phyloP scores from a whole-genome alignment of 1,140 invertebrate species.

The Zaprionus davidi region DNA sequence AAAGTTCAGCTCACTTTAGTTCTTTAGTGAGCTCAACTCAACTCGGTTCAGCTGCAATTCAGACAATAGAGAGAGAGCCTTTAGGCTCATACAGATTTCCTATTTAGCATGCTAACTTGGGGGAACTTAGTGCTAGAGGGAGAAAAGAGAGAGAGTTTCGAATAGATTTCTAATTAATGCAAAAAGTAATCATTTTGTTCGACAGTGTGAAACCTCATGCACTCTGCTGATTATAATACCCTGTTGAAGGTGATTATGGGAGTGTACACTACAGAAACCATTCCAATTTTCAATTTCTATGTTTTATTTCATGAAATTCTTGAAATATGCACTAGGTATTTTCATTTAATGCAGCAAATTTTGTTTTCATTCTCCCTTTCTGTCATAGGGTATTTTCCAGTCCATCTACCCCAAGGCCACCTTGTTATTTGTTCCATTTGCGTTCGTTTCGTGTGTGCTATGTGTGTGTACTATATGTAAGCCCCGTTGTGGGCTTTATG shows the following conservation, averaged over 20 bases:
- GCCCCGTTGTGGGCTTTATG: conserved; percentile 57
- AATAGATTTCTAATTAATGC: conserved; percentile 78
- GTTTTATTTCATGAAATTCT: neutral
- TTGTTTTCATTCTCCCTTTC: neutral
- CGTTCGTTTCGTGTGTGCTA: conserved; percentile 1
- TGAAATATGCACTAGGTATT: neutral
- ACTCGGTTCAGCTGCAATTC: neutral
- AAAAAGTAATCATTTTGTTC: conserved; percentile 40
- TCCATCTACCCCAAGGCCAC: neutral
- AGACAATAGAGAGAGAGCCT: conserved; percentile 35
- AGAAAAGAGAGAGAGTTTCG: conserved; percentile 3
- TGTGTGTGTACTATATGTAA: conserved; percentile 29
- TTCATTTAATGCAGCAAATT: too few relatives aligned
- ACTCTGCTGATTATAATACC: conserved; percentile 25
- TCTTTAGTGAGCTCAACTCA: conserved; percentile 1
- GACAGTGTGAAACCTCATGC: neutral
- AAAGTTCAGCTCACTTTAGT: conserved; percentile 55
- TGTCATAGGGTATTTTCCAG: conserved; percentile 2
- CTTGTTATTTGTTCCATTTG: conserved; percentile 10
- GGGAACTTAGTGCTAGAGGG: neutral
- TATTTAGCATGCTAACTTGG: conserved; percentile 40
- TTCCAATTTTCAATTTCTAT: too few relatives aligned
- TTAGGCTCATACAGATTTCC: conserved; percentile 25
- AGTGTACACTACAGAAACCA: neutral
- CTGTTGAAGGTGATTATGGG: neutral